Evolutionary conservation across 2,797 vertebrate genomes (phyloP).

Genomic region (Oryzias sinensis): DNA sequence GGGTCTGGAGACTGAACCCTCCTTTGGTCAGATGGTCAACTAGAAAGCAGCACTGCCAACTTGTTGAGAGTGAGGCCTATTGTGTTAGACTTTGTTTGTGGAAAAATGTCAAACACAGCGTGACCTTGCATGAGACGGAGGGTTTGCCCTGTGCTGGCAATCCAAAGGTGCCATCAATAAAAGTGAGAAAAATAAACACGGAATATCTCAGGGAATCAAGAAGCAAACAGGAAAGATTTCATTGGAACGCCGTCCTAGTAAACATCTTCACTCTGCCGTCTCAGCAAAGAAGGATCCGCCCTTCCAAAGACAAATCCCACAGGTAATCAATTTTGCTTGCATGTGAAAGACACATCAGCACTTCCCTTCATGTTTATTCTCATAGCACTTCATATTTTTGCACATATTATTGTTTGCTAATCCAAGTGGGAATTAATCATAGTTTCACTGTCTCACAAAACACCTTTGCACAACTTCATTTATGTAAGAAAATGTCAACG

Average conservation of each 20-base stretch:
- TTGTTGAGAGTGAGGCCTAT: slow-evolving; percentile 32
- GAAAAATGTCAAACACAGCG: slow-evolving; percentile 32
- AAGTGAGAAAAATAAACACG: neutral
- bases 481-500: slow-evolving; percentile 9
- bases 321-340: slow-evolving; percentile 24
- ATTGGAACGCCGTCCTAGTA: slow-evolving; percentile 8
- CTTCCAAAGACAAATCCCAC: neutral
- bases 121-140: slow-evolving; percentile 26
- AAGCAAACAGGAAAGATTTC: slow-evolving; percentile 40
- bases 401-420: slow-evolving; percentile 8
- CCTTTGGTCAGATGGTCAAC: slow-evolving; percentile 45
- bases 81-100: slow-evolving; percentile 51
- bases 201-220: slow-evolving; percentile 19
- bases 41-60: slow-evolving; percentile 32
- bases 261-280: slow-evolving; percentile 18
- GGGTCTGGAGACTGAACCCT: slow-evolving; percentile 57
- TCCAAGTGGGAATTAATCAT: slow-evolving; percentile 7
- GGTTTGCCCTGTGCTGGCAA: slow-evolving; percentile 20
- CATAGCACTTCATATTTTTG: slow-evolving; percentile 34
- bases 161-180: slow-evolving; percentile 12
- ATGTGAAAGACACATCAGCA: slow-evolving; percentile 16
- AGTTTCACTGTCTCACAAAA: slow-evolving; percentile 7
- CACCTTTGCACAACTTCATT: slow-evolving; percentile 16
- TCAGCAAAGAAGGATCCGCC: slow-evolving; percentile 6
- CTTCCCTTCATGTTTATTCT: slow-evolving; percentile 22